Evolutionary conservation across 1,140 invertebrate species (phyloP).

Genomic region (Hyles euphorbiae): DNA sequence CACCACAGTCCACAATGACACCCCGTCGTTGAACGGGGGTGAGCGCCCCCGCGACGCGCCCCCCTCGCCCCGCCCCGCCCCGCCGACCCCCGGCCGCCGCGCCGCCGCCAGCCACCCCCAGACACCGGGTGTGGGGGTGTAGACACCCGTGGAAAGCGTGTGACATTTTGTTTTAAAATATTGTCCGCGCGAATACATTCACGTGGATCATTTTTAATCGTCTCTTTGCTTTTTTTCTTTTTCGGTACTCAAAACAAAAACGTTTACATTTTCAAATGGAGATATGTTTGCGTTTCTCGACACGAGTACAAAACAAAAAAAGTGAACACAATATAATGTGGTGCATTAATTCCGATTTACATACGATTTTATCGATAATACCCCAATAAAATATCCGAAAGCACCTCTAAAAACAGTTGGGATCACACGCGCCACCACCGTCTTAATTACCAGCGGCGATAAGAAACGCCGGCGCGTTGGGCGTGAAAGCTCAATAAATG

Average conservation of each 20-base stretch:
- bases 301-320: too few species aligned
- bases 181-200: constrained; percentile 72
- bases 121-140: constrained; percentile 31
- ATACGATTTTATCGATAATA: constrained; percentile 11
- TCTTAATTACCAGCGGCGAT: constrained; percentile 55
- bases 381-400: constrained; percentile 10
- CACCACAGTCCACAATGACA: constrained; percentile 74
- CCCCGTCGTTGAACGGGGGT: constrained; percentile 42
- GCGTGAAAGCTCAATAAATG: constrained; percentile 63
- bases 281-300: constrained; percentile 1
- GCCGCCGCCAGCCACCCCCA: too few species aligned
- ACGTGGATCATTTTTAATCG: constrained; percentile 71
- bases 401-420: constrained; percentile 15
- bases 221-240: constrained; percentile 58
- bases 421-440: constrained; percentile 31
- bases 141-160: constrained; percentile 71
- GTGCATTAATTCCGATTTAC: constrained; percentile 5
- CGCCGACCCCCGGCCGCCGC: constrained; percentile 7
- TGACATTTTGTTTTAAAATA: constrained; percentile 76
- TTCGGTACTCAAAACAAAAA: constrained; percentile 33
- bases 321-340: too few species aligned
- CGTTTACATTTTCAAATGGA: constrained; percentile 27
- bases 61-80: constrained; percentile 18
- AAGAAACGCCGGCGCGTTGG: constrained; percentile 50
- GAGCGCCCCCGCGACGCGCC: constrained; percentile 24